A percentile compares a stretch with the other conserved stretches of the same genome.
phyloP scores from a whole-genome alignment of 2,113 vertebrate genomes.

The Oreocharis arfaki region DNA sequence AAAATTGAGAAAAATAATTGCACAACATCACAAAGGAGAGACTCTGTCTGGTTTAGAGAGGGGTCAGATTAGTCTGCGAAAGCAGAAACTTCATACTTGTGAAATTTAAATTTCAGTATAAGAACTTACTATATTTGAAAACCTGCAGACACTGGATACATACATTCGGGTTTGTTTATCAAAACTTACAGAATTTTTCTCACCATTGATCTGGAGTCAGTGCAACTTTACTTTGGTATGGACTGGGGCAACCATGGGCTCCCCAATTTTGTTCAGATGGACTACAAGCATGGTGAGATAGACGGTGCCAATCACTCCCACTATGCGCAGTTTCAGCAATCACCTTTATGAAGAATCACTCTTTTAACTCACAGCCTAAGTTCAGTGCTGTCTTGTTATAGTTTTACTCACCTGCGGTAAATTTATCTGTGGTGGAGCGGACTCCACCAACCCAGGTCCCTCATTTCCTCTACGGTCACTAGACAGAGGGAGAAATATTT shows the following conservation, averaged over 20 bases:
- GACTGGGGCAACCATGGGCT: accelerated
- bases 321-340: neutral
- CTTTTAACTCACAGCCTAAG: neutral
- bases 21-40: conserved; percentile 34
- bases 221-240: neutral
- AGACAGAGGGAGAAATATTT: neutral
- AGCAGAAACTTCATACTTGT: conserved; percentile 10
- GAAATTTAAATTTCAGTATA: conserved; percentile 15
- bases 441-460: neutral
- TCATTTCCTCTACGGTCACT: neutral
- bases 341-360: neutral
- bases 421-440: neutral
- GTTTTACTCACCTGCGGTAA: neutral
- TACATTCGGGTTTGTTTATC: neutral
- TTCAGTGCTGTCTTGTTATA: neutral
- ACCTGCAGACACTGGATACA: neutral
- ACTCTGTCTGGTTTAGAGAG: neutral
- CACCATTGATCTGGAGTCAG: neutral
- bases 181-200: neutral
- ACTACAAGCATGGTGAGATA: neutral
- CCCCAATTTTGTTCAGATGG: neutral
- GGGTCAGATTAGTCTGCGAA: neutral
- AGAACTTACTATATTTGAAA: neutral
- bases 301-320: neutral
- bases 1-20: conserved; percentile 4